Conservation (phyloP, 2,113 vertebrate genomes). For the Microtus pennsylvanicus region DNA sequence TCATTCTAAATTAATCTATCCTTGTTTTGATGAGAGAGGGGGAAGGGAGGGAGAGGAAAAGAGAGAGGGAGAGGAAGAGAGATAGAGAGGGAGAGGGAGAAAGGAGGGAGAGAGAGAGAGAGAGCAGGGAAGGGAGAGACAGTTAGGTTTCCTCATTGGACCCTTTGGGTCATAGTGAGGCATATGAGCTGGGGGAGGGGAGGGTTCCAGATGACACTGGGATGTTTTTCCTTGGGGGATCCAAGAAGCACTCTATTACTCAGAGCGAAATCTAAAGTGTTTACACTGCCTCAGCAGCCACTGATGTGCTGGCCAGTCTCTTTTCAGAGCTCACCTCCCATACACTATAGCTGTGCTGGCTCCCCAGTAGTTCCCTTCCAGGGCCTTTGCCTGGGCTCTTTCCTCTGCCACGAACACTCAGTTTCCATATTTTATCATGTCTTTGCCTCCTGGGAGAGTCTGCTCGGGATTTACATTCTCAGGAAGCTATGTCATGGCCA, state of each 20-base stretch:
- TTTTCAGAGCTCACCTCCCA: not conserved
- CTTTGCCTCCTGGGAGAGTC: not conserved
- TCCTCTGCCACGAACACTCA: not conserved
- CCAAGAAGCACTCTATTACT: not conserved
- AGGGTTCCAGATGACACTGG: not conserved
- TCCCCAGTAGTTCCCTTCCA: not conserved
- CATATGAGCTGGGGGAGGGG: not conserved
- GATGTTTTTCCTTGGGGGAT: not conserved
- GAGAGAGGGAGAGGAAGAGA: not conserved
- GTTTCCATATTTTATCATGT: not conserved
- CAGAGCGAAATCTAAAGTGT: not conserved
- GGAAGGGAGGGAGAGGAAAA: not conserved
- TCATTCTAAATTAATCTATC: slow-evolving; percentile 17
- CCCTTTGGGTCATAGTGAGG: not conserved
- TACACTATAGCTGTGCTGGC: not conserved
- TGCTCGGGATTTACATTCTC: not conserved
- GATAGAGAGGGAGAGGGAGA: not conserved
- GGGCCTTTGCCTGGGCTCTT: not conserved
- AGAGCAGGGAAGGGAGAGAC: not conserved
- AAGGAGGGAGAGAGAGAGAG: not conserved
- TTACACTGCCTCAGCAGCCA: not conserved
- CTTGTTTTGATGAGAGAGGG: slow-evolving; percentile 53
- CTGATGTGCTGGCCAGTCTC: not conserved
- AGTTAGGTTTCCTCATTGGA: not conserved
- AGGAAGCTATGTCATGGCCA: not conserved